Base-by-base conservation (phyloP, 2,113 vertebrate genomes). In the Terrapene triunguis region DNA sequence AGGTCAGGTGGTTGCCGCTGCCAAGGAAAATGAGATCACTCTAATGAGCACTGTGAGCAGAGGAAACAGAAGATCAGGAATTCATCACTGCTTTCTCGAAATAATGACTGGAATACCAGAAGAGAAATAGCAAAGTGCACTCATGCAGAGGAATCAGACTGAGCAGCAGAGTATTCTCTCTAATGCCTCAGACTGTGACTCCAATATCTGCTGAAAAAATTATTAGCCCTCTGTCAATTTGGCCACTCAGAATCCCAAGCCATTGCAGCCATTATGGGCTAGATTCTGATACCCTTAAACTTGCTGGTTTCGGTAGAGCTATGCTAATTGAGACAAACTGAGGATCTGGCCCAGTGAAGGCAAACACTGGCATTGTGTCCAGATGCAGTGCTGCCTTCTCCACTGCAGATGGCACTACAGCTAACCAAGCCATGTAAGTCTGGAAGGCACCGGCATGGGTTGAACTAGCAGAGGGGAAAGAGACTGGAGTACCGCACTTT, bases 1-100 rank as follows among this genome's bases (percentile, higher is more conserved):
- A 84, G n/a, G 38, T 83, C 84, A 78, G 17, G 8, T 94, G 72
- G 83, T n/a, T 89, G n/a, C 54, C 88, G 53, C 21, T 90, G 65
- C 25, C 50, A 88, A 74, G 35, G n/a, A 53, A 19, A 91, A 25
- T 83, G 85, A 91, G 47, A 87, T 76, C 51, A 59, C 1, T 2
- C 16, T 81, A 88, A 90, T 86, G 51, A 93, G 13, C 29, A 27
- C 14, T 84, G 32, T 53, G 93, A 94, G 89, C 25, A 83, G 84
- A 90, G 35, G 50, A 93, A 85, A 88, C 44, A 44, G 84, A 82
- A 93, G n/a, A 62, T 51, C n/a, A 89, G 65, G 8, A 92, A 92
- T 89, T 81, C 51, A 69, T 94, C 22, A 62, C 42, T 91, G n/a
- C 80, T 47, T 90, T 96, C 42, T 62, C 51, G 25, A 92, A 80